Evolutionary conservation across 2,888 invertebrate genomes (phyloP).

Genomic region (Linhomoeus sp.): DNA sequence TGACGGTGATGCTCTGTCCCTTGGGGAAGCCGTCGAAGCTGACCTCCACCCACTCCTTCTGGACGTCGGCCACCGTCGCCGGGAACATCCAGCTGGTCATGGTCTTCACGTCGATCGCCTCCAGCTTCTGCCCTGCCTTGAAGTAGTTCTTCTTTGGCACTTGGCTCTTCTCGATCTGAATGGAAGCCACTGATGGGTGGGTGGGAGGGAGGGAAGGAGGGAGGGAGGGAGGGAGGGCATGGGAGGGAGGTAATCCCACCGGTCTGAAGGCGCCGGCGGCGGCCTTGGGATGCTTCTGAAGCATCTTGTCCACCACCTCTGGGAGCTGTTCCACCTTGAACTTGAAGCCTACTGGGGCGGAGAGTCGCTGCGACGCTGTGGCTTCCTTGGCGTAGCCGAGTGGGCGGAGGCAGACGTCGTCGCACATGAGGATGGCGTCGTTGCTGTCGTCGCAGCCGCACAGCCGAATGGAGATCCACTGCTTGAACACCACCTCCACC

Average conservation of each 20-base stretch:
- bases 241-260: too few species aligned
- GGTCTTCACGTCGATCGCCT: conserved; percentile 91
- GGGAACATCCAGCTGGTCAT: conserved; percentile 77
- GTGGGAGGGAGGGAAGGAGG: too few species aligned
- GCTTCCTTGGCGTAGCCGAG: conserved; percentile 70
- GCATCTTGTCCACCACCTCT: neutral
- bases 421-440: conserved; percentile 67
- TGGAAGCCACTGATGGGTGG: too few species aligned
- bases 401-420: conserved; percentile 79
- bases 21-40: conserved; percentile 7
- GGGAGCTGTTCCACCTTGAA: neutral
- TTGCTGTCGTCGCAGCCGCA: conserved; percentile 95
- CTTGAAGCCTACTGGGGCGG: neutral
- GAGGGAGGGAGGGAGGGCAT: too few species aligned
- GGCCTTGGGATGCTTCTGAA: neutral
- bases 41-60: conserved; percentile 2
- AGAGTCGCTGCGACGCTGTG: neutral
- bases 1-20: conserved; percentile 15
- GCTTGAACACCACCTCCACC: conserved; percentile 73
- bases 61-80: conserved; percentile 52
- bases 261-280: neutral
- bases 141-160: conserved; percentile 66
- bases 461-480: conserved; percentile 62
- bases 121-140: conserved; percentile 72
- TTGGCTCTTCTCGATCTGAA: conserved; percentile 42